phyloP scores from a whole-genome alignment of 2,113 vertebrate genomes.

The Elachura formosa region DNA sequence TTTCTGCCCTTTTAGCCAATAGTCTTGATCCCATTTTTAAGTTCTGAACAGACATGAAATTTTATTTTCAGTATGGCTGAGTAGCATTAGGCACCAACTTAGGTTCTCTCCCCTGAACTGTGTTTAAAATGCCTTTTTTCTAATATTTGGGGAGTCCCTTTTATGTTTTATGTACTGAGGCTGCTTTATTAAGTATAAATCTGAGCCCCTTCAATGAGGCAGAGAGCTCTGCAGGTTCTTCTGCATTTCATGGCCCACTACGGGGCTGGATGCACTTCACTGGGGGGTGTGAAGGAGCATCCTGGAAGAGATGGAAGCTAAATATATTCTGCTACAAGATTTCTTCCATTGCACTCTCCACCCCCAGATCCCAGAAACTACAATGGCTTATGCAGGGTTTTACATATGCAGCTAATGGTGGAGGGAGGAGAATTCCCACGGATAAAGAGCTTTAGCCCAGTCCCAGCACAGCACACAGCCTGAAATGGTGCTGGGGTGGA shows the following conservation, averaged over 20 bases:
- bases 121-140: neutral
- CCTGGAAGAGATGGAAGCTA: conserved; percentile 50
- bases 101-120: neutral
- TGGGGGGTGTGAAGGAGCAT: conserved; percentile 55
- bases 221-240: conserved; percentile 1
- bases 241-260: neutral
- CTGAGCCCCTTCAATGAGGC: neutral
- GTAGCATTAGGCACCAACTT: neutral
- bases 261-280: conserved; percentile 5
- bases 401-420: conserved; percentile 15
- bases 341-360: conserved; percentile 50
- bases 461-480: neutral
- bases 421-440: conserved; percentile 42
- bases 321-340: conserved; percentile 58
- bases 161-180: neutral
- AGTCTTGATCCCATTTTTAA: neutral
- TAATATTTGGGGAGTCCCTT: neutral
- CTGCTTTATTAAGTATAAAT: neutral
- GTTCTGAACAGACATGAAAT: neutral
- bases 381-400: conserved; percentile 47
- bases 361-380: conserved; percentile 44
- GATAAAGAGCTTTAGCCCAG: conserved; percentile 15
- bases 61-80: neutral
- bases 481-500: conserved; percentile 1
- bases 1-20: neutral